phyloP scores from a whole-genome alignment of 2,113 vertebrate species.

The Gambusia holbrooki region DNA sequence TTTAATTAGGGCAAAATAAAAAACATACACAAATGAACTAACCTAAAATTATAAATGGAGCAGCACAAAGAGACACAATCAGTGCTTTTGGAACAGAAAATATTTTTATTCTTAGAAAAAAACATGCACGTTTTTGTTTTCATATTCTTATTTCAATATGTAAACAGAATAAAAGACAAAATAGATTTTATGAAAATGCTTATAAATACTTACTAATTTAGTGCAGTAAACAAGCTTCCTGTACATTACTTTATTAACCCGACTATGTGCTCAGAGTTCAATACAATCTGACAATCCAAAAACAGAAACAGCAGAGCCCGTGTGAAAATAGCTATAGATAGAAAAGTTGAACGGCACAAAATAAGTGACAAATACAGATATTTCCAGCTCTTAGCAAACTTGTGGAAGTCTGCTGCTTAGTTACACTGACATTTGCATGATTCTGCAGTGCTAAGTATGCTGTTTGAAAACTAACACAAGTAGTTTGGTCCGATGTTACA shows the following conservation, averaged over 20 bases:
- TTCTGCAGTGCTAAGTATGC: background rate
- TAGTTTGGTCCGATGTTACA: background rate
- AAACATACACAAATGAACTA: too few species aligned
- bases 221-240: background rate
- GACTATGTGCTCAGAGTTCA: background rate
- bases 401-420: background rate
- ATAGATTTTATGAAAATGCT: background rate
- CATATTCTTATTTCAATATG: background rate
- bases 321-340: background rate
- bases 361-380: background rate
- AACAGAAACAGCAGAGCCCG: background rate
- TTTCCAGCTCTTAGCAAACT: background rate
- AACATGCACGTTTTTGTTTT: background rate
- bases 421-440: background rate
- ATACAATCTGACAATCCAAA: background rate
- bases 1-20: too few species aligned
- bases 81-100: background rate
- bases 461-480: background rate
- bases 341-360: conserved; percentile 5
- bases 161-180: background rate
- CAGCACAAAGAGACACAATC: background rate
- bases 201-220: background rate
- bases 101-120: background rate
- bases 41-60: too few species aligned
- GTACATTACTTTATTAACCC: conserved; percentile 25